Base-by-base conservation (phyloP, 30 jellyfish, hydroid and myxozoan genomes). In the Mastigias papua region DNA sequence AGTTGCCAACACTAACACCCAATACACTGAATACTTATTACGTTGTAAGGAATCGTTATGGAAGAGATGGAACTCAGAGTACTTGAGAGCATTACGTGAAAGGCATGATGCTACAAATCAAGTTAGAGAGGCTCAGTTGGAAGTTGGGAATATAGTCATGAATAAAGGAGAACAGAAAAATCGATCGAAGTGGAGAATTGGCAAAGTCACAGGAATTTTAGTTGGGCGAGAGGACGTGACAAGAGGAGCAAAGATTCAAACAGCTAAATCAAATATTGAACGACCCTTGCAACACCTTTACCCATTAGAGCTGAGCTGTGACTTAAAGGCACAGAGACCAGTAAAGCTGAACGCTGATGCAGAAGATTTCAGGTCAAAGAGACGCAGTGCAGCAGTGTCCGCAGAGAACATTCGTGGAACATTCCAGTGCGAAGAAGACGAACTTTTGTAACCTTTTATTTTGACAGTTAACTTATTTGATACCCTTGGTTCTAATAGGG, bases 11-110 rank as follows among this genome's bases (percentile, higher is more conserved):
- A 21, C 83, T 88, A 26, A 81, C 93, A 22, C 90, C 93, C 26
- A 89, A 89, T 70, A 37, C 33, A 62, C 34, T 89, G 34, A 76
- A 69, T 90, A 76, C 76, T 30, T 90, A 82, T 19, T 32, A 46
- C 75, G 76, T 31, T 82, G 95, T 49, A 82, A 66, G 42, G 87
- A 89, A 4, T 48, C 25, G 1, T 35, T 67, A 10, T 90, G 95
- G 97, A 87, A 82, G 68, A 48, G 97, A 82, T 90, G 97, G 94
- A 33, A 67, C 28, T 26, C 35, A 57, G 95, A 90, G 88, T 90
- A 37, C 11, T 5, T 37, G 11, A 37, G 54, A 11, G 54, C 54
- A 3, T 11, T 37, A 5, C 54, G 54, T 3, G 54, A 37, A 37
- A 37, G 54, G 54, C 54, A 37, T 11, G 11, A 37, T 37, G 54